phyloP scores from a whole-genome alignment of 2,797 vertebrate genomes.

The Scleropages formosus region DNA sequence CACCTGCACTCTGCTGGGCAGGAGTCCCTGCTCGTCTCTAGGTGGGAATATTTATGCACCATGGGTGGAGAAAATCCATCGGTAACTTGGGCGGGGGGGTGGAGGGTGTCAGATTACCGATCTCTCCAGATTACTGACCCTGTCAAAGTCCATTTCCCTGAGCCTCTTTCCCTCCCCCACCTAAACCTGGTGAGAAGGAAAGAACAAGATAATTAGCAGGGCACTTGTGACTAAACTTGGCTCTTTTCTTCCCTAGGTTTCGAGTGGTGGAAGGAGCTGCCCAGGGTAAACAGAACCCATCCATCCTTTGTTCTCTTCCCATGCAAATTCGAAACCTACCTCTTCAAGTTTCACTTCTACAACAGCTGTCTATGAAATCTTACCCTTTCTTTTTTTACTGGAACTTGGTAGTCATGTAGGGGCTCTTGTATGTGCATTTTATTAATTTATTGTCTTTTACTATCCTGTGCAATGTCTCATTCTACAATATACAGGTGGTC shows the following conservation, averaged over 20 bases:
- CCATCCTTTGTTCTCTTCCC: too few relatives aligned
- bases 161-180: background rate
- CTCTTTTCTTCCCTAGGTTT: background rate
- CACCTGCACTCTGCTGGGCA: conserved; percentile 17
- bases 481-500: too few relatives aligned
- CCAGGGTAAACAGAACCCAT: background rate
- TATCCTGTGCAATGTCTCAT: too few relatives aligned
- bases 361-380: too few relatives aligned
- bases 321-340: too few relatives aligned
- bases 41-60: conserved; percentile 12
- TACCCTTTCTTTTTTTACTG: too few relatives aligned
- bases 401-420: too few relatives aligned
- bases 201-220: background rate
- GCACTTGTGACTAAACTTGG: background rate
- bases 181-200: background rate
- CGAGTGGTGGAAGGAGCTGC: background rate
- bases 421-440: too few relatives aligned
- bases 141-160: conserved; percentile 14
- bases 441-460: too few relatives aligned
- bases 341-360: too few relatives aligned
- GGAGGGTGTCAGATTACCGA: background rate
- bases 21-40: background rate
- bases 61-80: background rate
- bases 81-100: too few relatives aligned
- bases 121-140: conserved; percentile 1